phyloP scores from a whole-genome alignment of 1,140 invertebrate genomes.

The Drosophila bocki region DNA sequence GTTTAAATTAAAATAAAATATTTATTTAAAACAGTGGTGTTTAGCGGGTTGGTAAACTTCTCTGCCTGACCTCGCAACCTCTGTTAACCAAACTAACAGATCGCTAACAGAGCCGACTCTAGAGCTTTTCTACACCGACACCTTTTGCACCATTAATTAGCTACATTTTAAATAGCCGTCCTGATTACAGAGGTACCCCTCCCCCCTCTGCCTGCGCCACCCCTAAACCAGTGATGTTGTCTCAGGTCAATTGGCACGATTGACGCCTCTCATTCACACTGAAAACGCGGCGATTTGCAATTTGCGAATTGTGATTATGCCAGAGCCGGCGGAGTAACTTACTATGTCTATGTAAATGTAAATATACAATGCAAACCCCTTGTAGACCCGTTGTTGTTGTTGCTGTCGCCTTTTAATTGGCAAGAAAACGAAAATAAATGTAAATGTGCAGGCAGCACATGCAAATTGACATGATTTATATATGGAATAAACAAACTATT shows the following conservation, averaged over 20 bases:
- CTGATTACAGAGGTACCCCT: slow-evolving; percentile 13
- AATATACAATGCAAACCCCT: slow-evolving; percentile 14
- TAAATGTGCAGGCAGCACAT: slow-evolving; percentile 52
- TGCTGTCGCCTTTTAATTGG: slow-evolving; percentile 49
- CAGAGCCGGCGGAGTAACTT: slow-evolving; percentile 6
- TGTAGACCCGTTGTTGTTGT: slow-evolving; percentile 12
- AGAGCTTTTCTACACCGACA: slow-evolving; percentile 1
- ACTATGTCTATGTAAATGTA: background rate
- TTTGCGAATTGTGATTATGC: slow-evolving; percentile 30
- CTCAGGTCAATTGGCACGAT: slow-evolving; percentile 49
- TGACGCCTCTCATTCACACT: slow-evolving; percentile 48
- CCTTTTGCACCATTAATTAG: slow-evolving; percentile 54
- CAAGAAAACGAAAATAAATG: slow-evolving; percentile 50
- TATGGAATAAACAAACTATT: slow-evolving; percentile 59
- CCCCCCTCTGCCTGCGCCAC: background rate
- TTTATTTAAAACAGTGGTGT: background rate
- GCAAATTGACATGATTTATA: slow-evolving; percentile 65
- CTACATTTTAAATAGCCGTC: slow-evolving; percentile 34
- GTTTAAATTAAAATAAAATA: too few relatives aligned
- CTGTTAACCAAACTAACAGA: background rate
- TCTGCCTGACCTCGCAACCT: background rate
- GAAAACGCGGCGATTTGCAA: slow-evolving; percentile 22
- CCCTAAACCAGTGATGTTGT: slow-evolving; percentile 7
- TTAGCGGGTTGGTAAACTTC: too few relatives aligned
- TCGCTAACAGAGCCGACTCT: background rate